Percentiles rank a stretch among this genome's conserved stretches.
phyloP scores from a whole-genome alignment of 2,113 vertebrate species.

The Vulpes vulpes region DNA sequence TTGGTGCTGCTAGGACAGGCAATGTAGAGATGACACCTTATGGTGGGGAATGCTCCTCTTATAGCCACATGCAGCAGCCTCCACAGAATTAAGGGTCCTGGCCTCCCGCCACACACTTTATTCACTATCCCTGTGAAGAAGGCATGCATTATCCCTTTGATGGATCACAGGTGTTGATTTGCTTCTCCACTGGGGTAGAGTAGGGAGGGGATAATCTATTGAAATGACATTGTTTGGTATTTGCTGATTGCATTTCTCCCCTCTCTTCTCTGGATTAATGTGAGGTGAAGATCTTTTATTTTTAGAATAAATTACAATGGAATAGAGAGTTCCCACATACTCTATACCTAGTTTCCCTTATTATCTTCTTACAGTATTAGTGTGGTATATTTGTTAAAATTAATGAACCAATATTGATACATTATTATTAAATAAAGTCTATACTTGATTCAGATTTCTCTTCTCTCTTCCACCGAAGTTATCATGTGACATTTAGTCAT shows the following conservation, averaged over 20 bases:
- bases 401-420: background rate
- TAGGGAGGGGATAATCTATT: background rate
- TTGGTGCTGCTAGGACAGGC: background rate
- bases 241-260: background rate
- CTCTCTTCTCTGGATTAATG: background rate
- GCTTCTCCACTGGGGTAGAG: fast-evolving
- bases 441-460: background rate
- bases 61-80: fast-evolving
- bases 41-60: background rate
- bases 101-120: background rate
- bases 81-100: background rate
- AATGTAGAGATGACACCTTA: background rate
- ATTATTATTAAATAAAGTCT: background rate
- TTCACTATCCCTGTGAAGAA: background rate
- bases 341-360: background rate
- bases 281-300: background rate
- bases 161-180: background rate
- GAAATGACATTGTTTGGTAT: background rate
- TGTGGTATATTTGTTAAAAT: background rate
- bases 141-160: background rate
- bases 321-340: background rate
- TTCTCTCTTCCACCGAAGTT: background rate
- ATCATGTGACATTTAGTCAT: background rate
- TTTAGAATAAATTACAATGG: background rate
- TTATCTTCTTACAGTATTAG: background rate